Conservation (phyloP, 2,113 vertebrate species). For the Verasper variegatus region DNA sequence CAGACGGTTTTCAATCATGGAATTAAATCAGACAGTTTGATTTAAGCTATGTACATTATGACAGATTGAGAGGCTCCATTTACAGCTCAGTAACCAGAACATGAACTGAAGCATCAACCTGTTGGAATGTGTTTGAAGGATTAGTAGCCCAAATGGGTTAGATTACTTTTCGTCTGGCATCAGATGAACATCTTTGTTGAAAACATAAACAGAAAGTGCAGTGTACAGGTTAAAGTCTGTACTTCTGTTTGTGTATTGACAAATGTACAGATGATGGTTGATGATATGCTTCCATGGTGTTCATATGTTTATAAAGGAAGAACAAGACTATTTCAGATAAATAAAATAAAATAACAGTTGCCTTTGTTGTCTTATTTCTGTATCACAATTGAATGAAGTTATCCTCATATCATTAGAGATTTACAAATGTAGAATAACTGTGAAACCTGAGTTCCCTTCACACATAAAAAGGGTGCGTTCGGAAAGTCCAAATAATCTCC, state of each 20-base stretch:
- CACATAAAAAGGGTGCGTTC: no score
- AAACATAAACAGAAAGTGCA: background rate
- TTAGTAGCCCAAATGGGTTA: background rate
- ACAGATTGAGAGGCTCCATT: no score
- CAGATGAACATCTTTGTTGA: background rate
- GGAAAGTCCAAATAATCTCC: no score
- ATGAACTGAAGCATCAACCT: background rate
- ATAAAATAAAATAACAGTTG: background rate
- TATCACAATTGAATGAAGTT: no score
- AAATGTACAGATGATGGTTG: slow-evolving; percentile 66
- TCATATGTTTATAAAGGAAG: slow-evolving; percentile 76
- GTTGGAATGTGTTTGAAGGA: background rate
- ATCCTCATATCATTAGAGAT: no score
- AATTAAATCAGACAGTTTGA: no score
- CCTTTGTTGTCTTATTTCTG: background rate
- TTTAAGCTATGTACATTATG: no score
- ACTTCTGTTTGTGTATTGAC: background rate
- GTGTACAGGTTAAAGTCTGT: background rate
- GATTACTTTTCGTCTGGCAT: background rate
- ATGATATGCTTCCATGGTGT: slow-evolving; percentile 53
- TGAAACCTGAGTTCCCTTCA: no score
- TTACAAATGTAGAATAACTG: no score
- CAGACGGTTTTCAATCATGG: no score
- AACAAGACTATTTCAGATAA: slow-evolving; percentile 69
- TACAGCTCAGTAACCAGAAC: no score